phyloP scores from a whole-genome alignment of 2,888 invertebrate species.

The Portevinia maculata region DNA sequence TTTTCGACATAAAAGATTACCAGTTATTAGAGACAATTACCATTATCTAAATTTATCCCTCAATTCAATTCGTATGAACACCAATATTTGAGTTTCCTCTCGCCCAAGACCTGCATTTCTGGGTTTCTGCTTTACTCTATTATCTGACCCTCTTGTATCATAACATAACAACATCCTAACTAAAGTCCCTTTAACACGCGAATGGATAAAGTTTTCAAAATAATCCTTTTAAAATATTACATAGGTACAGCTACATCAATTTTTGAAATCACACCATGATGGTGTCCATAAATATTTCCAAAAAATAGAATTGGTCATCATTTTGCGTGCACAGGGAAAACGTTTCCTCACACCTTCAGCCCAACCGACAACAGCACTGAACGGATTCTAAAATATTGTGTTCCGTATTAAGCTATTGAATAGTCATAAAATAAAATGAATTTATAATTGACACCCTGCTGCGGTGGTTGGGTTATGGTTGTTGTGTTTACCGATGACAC shows the following conservation, averaged over 20 bases:
- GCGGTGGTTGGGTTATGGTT: slow-evolving; percentile 38
- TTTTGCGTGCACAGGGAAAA: slow-evolving; percentile 19
- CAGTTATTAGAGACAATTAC: slow-evolving; percentile 59
- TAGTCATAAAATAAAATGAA: slow-evolving; percentile 72
- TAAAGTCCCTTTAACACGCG: background rate
- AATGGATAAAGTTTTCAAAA: slow-evolving; percentile 43
- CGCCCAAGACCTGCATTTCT: slow-evolving; percentile 14
- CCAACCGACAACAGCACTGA: slow-evolving; percentile 10
- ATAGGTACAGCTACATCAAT: slow-evolving; percentile 59
- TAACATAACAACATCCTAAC: no score
- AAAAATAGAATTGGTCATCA: slow-evolving; percentile 14
- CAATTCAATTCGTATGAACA: slow-evolving; percentile 69
- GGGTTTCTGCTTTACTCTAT: background rate
- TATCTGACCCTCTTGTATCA: background rate
- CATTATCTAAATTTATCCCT: slow-evolving; percentile 58
- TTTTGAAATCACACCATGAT: slow-evolving; percentile 50
- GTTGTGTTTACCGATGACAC: slow-evolving; percentile 34
- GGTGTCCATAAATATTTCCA: no score
- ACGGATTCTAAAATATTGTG: background rate
- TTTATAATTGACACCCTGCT: slow-evolving; percentile 73
- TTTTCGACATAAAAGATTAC: slow-evolving; percentile 55
- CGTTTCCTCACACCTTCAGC: slow-evolving; percentile 44
- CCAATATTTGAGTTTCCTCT: slow-evolving; percentile 60
- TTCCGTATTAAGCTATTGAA: slow-evolving; percentile 49
- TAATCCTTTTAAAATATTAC: slow-evolving; percentile 60